These are phyloP conservation scores for Melipona beecheii DNA, from an alignment of 2,888 invertebrate genomes.

Conservation along the genomic window DNA sequence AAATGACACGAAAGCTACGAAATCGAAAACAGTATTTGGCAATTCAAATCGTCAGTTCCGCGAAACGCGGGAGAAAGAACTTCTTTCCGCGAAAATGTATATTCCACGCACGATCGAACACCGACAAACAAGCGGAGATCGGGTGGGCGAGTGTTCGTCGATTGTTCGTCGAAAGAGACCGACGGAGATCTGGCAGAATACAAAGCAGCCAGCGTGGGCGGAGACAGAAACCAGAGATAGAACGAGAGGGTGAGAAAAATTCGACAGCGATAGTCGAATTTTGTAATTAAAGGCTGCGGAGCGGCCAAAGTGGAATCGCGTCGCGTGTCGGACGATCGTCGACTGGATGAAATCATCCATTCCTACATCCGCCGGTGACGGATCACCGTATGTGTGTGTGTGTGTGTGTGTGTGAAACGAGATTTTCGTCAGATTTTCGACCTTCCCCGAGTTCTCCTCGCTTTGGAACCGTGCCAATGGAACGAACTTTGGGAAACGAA, in stretches of 20 bases:
- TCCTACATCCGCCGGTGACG: conserved; percentile 15
- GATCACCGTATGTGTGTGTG: conserved; percentile 4
- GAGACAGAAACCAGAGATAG: not conserved
- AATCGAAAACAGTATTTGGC: not conserved
- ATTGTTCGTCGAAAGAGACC: not conserved
- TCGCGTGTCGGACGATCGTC: not conserved
- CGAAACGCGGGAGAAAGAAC: not conserved
- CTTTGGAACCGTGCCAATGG: conserved; percentile 76
- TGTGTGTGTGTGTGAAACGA: conserved; percentile 14
- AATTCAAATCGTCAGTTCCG: not conserved
- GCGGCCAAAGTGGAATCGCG: not conserved
- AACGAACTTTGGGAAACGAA: conserved; percentile 51
- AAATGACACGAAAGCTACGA: too few species aligned
- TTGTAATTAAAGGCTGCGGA: conserved; percentile 15
- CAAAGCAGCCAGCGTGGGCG: not conserved
- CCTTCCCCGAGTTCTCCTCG: conserved; percentile 53
- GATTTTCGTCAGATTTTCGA: conserved; percentile 38
- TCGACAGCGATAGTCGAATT: not conserved
- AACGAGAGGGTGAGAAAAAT: not conserved
- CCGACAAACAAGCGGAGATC: not conserved
- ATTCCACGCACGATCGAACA: not conserved
- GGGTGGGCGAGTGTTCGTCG: not conserved
- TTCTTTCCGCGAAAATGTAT: not conserved
- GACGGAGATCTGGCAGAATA: not conserved
- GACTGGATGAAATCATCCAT: conserved; percentile 14